Conservation (phyloP, 2,113 vertebrate species). For the Thamnophis sirtalis region DNA sequence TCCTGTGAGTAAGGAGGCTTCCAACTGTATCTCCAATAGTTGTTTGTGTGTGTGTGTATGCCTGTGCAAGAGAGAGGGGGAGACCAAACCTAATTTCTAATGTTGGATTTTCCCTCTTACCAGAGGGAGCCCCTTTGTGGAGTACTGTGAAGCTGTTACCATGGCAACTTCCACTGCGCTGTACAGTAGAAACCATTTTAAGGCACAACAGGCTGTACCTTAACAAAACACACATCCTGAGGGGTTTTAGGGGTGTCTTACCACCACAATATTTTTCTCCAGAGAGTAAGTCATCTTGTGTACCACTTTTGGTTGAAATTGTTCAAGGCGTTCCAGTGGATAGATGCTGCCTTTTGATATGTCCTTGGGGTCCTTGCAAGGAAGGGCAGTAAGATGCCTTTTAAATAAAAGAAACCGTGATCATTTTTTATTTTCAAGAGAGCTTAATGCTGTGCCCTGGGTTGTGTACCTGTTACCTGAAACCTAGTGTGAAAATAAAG, state of each 20-base stretch:
- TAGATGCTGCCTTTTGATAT: background rate
- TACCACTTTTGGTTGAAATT: too few relatives aligned
- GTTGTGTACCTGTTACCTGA: background rate
- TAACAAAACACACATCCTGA: too few relatives aligned
- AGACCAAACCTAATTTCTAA: too few relatives aligned
- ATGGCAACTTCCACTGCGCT: too few relatives aligned
- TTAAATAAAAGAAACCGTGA: background rate
- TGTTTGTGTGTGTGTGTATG: background rate
- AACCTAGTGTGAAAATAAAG: background rate
- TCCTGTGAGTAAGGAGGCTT: constrained; percentile 79
- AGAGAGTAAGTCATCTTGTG: too few relatives aligned
- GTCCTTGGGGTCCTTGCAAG: background rate
- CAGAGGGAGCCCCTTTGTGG: too few relatives aligned
- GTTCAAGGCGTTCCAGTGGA: background rate
- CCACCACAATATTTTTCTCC: too few relatives aligned
- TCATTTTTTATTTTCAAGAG: background rate
- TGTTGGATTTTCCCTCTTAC: too few relatives aligned
- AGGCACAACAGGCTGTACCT: too few relatives aligned
- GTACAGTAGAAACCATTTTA: too few relatives aligned
- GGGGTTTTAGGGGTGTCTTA: too few relatives aligned
- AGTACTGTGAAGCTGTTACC: too few relatives aligned
- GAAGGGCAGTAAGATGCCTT: background rate
- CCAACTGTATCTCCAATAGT: background rate
- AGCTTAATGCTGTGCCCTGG: background rate
- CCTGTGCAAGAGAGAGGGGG: background rate